Conservation (phyloP, 2,113 vertebrate species). For the Lynx canadensis region DNA sequence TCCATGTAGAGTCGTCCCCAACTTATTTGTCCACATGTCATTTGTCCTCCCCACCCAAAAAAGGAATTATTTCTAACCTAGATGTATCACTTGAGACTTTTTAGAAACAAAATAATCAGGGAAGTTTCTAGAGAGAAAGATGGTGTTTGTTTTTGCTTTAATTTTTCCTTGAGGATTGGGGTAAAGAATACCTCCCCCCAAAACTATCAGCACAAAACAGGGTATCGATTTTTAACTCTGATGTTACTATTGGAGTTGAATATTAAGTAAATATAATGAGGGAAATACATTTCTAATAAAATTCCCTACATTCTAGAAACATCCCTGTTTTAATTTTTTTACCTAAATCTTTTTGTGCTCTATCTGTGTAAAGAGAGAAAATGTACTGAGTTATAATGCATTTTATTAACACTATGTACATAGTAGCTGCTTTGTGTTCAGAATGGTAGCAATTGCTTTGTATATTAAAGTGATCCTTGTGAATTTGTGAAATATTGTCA, state of each 20-base stretch:
- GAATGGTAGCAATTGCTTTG: constrained; percentile 90
- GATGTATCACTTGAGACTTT: constrained; percentile 78
- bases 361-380: constrained; percentile 82
- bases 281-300: constrained; percentile 79
- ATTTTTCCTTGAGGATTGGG: constrained; percentile 79
- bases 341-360: constrained; percentile 84
- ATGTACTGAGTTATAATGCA: constrained; percentile 87
- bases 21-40: constrained; percentile 66
- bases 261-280: constrained; percentile 76
- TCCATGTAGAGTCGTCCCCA: constrained; percentile 25
- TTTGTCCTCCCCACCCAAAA: constrained; percentile 60
- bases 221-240: constrained; percentile 83
- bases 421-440: constrained; percentile 90
- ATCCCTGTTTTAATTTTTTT: constrained; percentile 83
- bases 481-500: constrained; percentile 91
- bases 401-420: constrained; percentile 92
- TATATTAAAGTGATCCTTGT: constrained; percentile 92
- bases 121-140: constrained; percentile 82
- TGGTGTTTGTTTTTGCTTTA: constrained; percentile 56
- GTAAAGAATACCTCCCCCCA: constrained; percentile 81
- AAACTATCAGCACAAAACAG: constrained; percentile 87
- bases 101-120: constrained; percentile 83
- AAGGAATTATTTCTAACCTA: constrained; percentile 71
- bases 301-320: constrained; percentile 79
- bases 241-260: constrained; percentile 82